A percentile compares a stretch with the other conserved stretches of the same genome.
These are phyloP conservation scores for Drosophila melanogaster DNA, from an alignment of 1,140 invertebrate genomes.

Conservation along the genomic window DNA sequence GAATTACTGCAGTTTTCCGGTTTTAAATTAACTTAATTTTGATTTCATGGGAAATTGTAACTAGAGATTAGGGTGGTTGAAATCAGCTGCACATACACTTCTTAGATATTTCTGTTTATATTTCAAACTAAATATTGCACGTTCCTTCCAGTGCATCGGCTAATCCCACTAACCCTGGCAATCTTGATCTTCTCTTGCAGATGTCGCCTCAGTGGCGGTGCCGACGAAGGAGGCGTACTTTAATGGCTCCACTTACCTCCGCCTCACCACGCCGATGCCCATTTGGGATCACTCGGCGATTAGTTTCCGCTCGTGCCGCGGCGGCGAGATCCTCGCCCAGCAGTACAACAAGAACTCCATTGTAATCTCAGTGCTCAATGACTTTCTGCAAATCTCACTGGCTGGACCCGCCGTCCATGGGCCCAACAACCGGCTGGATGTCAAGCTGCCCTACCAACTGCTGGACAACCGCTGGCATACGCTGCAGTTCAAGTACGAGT, in stretches of 20 bases:
- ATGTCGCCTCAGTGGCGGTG: constrained; percentile 82
- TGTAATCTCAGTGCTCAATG: constrained; percentile 88
- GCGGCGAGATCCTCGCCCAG: constrained; percentile 90
- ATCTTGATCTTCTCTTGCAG: constrained; percentile 51
- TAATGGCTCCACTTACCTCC: constrained; percentile 91
- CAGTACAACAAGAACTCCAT: constrained; percentile 88
- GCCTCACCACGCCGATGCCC: constrained; percentile 88
- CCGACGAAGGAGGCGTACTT: constrained; percentile 90
- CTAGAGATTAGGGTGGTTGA: too few species aligned
- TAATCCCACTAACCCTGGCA: constrained; percentile 22
- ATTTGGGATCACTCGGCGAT: constrained; percentile 91
- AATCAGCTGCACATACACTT: not conserved
- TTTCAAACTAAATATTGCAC: not conserved
- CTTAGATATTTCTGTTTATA: not conserved
- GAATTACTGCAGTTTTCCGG: not conserved
- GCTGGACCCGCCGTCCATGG: constrained; percentile 85
- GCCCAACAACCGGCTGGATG: constrained; percentile 87
- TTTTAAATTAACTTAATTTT: not conserved
- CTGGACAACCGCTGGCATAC: constrained; percentile 92
- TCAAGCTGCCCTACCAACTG: constrained; percentile 87
- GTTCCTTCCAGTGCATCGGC: not conserved
- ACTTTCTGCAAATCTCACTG: constrained; percentile 89
- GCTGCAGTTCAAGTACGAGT: constrained; percentile 85
- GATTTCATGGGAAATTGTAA: too few species aligned
- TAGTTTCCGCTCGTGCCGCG: constrained; percentile 92